A percentile compares a stretch with the other conserved stretches of the same genome.
phyloP scores from a whole-genome alignment of 2,797 vertebrate genomes.

The Trachurus trachurus region DNA sequence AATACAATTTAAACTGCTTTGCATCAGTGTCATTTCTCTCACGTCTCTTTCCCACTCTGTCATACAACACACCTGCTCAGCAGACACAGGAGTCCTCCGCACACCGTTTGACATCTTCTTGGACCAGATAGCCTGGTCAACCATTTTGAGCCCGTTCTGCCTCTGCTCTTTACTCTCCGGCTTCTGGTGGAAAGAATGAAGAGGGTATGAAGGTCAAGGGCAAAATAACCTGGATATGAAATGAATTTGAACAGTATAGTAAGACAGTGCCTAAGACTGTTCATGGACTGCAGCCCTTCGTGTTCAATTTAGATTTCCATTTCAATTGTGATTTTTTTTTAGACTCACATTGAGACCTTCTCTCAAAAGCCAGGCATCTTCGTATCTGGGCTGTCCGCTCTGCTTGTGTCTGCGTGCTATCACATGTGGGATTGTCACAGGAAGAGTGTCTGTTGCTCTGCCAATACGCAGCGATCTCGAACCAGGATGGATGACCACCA shows the following conservation, averaged over 20 bases:
- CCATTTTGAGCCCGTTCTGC: slow-evolving; percentile 99
- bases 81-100: slow-evolving; percentile 93
- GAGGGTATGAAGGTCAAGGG: neutral
- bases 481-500: slow-evolving; percentile 95
- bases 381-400: slow-evolving; percentile 87
- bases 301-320: too few relatives aligned
- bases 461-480: slow-evolving; percentile 93
- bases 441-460: slow-evolving; percentile 95
- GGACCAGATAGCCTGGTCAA: slow-evolving; percentile 99
- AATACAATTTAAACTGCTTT: neutral
- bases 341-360: slow-evolving; percentile 92
- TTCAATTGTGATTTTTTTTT: too few relatives aligned
- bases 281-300: too few relatives aligned
- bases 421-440: slow-evolving; percentile 90
- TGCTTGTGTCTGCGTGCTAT: slow-evolving; percentile 94
- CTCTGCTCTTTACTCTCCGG: slow-evolving; percentile 96
- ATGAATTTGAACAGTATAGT: neutral
- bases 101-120: slow-evolving; percentile 99
- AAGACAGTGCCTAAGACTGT: neutral
- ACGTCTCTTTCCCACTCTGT: neutral
- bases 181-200: slow-evolving; percentile 83
- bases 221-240: neutral
- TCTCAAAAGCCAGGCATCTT: slow-evolving; percentile 92
- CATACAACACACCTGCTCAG: slow-evolving; percentile 92
- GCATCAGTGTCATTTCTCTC: neutral